Evolutionary conservation across 2,113 vertebrate genomes (phyloP).

Genomic region (Erythrocercus mccallii): DNA sequence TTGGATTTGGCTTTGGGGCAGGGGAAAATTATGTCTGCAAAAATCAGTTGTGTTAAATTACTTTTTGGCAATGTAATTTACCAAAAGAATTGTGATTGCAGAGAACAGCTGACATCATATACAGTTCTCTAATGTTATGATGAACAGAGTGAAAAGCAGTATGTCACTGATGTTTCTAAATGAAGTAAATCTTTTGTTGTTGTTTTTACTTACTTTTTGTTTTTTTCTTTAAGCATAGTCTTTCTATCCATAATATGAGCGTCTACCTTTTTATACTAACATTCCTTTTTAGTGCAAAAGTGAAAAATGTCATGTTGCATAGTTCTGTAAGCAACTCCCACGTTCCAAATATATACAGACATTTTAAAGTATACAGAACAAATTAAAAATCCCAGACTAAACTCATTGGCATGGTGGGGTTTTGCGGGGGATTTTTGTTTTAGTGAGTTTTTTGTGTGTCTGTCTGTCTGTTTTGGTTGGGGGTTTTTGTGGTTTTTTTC

Average conservation of each 20-base stretch:
- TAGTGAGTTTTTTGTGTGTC: background rate
- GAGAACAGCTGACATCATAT: conserved; percentile 28
- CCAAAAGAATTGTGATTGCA: background rate
- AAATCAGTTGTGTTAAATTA: conserved; percentile 61
- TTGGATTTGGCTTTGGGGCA: conserved; percentile 47
- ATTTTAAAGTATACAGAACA: conserved; percentile 19
- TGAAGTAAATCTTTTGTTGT: background rate
- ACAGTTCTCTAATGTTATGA: background rate
- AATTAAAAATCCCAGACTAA: conserved; percentile 28
- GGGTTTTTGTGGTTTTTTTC: fast-evolving
- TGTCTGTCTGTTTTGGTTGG: background rate
- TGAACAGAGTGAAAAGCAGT: conserved; percentile 11
- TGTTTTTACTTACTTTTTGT: background rate
- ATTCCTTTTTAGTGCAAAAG: background rate
- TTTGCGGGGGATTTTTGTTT: background rate
- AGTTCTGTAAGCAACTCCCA: background rate
- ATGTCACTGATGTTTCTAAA: conserved; percentile 21
- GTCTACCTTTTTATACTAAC: background rate
- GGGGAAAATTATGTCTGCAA: conserved; percentile 42
- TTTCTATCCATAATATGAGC: background rate
- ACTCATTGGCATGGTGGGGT: background rate
- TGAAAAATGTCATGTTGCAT: background rate
- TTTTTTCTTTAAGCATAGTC: background rate
- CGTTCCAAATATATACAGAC: background rate
- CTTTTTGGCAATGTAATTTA: conserved; percentile 28